Evolutionary conservation across 2,113 vertebrate genomes (phyloP).

Genomic region (Dicerorhinus sumatrensis): DNA sequence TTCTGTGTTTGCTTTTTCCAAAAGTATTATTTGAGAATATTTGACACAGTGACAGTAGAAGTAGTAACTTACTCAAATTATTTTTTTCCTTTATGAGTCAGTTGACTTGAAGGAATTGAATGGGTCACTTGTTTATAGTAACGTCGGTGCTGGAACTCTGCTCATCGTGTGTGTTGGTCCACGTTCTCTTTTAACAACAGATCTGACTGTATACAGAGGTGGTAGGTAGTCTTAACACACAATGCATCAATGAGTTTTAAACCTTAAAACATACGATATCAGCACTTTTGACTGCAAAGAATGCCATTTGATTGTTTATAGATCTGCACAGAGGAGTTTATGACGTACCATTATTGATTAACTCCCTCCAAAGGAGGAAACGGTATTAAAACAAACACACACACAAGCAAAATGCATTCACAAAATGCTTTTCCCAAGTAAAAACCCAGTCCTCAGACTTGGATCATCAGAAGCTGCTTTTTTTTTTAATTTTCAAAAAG

Average conservation of each 20-base stretch:
- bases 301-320: background rate
- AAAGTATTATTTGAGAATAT: background rate
- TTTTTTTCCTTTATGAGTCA: background rate
- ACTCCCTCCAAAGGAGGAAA: background rate
- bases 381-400: background rate
- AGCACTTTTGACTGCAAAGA: background rate
- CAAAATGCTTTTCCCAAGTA: background rate
- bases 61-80: background rate
- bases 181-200: background rate
- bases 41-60: background rate
- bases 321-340: background rate
- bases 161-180: background rate
- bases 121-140: background rate
- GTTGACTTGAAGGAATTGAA: background rate
- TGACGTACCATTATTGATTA: background rate
- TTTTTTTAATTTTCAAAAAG: background rate
- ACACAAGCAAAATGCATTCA: background rate
- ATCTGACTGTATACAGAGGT: background rate
- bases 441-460: background rate
- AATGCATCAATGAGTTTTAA: background rate
- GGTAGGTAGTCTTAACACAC: background rate
- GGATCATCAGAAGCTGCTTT: background rate
- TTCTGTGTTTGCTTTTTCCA: background rate
- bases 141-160: background rate
- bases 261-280: background rate